A percentile compares a stretch with the other conserved stretches of the same genome.
These are phyloP conservation scores for Lordiphosa collinella DNA, from an alignment of 1,140 invertebrate species.

Conservation along the genomic window DNA sequence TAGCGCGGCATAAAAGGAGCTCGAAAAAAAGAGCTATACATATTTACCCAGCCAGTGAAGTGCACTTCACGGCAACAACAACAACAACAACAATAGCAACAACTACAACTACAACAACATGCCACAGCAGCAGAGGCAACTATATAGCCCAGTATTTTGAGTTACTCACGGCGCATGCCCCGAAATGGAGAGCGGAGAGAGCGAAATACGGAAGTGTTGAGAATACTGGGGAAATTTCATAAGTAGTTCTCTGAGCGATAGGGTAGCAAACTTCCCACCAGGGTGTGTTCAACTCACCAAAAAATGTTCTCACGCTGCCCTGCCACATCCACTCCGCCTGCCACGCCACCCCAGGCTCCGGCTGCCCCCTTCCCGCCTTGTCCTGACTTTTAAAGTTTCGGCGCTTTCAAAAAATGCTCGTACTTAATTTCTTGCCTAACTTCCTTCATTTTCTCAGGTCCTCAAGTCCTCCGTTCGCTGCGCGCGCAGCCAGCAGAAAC, in stretches of 20 bases:
- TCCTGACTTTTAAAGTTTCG: conserved; percentile 31
- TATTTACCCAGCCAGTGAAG: conserved; percentile 63
- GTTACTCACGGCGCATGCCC: conserved; percentile 32
- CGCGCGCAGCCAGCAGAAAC: conserved; percentile 58
- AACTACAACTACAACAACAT: background rate
- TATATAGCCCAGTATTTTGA: conserved; percentile 55
- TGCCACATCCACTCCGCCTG: conserved; percentile 8
- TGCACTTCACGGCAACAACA: conserved; percentile 50
- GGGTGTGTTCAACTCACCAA: conserved; percentile 74
- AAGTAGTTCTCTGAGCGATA: conserved; percentile 32
- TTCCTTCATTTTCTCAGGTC: conserved; percentile 50
- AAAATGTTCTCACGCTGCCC: conserved; percentile 75
- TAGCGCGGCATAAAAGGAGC: conserved; percentile 42
- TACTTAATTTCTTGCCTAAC: conserved; percentile 54
- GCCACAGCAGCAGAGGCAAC: no score
- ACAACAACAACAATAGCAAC: background rate
- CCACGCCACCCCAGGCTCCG: conserved; percentile 1
- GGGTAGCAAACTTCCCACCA: conserved; percentile 73
- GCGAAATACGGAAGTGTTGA: conserved; percentile 47
- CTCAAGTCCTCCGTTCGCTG: conserved; percentile 42
- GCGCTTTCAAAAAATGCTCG: conserved; percentile 21
- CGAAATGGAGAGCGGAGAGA: conserved; percentile 1
- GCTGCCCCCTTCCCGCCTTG: background rate
- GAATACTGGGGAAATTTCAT: conserved; percentile 76
- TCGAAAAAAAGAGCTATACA: conserved; percentile 39